Conservation (phyloP, 2,888 invertebrate species). For the Lobophora halterata region DNA sequence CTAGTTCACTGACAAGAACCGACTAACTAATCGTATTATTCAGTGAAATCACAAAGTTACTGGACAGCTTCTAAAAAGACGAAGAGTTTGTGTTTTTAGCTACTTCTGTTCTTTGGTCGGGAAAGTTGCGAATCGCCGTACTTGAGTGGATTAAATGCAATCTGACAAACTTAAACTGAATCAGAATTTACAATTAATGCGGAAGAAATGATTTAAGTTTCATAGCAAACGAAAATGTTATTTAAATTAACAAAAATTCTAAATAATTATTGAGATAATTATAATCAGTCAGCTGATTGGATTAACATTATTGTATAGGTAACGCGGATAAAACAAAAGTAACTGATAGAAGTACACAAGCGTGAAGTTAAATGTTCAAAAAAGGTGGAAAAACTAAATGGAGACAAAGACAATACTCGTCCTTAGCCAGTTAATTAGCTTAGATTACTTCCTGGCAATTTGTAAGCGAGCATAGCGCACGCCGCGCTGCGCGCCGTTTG, state of each 20-base stretch:
- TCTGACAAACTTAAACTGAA: neutral
- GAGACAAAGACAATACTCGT: slow-evolving; percentile 22
- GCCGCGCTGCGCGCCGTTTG: slow-evolving; percentile 16
- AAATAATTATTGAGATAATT: too few relatives aligned
- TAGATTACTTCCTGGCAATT: slow-evolving; percentile 26
- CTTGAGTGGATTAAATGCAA: slow-evolving; percentile 1
- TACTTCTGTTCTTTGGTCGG: neutral
- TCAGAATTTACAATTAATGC: neutral
- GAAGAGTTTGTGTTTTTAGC: slow-evolving; percentile 5
- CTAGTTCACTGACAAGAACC: neutral
- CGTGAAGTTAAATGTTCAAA: slow-evolving; percentile 18
- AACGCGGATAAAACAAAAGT: neutral
- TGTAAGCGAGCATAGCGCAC: slow-evolving; percentile 12
- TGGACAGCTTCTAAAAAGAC: slow-evolving; percentile 3
- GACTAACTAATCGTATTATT: slow-evolving; percentile 8
- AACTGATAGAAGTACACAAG: slow-evolving; percentile 4
- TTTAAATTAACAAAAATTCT: too few relatives aligned
- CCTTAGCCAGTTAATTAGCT: slow-evolving; percentile 25
- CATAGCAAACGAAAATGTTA: too few relatives aligned
- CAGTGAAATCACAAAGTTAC: slow-evolving; percentile 5
- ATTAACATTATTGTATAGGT: neutral
- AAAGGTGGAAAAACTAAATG: slow-evolving; percentile 21
- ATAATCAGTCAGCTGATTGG: neutral
- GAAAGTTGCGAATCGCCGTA: slow-evolving; percentile 4
- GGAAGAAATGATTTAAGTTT: neutral